These are phyloP conservation scores for Melopsittacus undulatus DNA, from an alignment of 2,797 vertebrate species.

Conservation along the genomic window DNA sequence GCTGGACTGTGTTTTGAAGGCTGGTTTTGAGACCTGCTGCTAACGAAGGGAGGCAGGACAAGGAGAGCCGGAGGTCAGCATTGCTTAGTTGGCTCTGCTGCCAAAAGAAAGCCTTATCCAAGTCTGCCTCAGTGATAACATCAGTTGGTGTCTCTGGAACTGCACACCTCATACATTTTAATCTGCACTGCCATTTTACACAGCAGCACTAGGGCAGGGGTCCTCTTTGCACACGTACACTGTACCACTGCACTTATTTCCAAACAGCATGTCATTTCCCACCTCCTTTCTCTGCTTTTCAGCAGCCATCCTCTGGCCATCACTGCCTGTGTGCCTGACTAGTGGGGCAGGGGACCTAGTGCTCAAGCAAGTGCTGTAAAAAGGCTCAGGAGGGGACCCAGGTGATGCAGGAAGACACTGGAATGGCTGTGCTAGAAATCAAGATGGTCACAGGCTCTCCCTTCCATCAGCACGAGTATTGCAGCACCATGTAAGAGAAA, in stretches of 20 bases:
- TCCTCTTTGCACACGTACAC: rapidly evolving
- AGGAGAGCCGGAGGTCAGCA: background rate
- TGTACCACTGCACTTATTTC: background rate
- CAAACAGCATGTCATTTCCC: background rate
- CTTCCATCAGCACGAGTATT: rapidly evolving
- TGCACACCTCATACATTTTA: background rate
- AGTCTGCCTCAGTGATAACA: background rate
- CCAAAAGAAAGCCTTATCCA: background rate
- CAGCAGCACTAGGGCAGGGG: rapidly evolving
- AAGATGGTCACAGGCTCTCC: background rate
- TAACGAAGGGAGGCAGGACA: background rate
- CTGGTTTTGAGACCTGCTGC: background rate
- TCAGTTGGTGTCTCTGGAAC: background rate
- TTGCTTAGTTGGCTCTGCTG: background rate
- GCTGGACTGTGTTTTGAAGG: rapidly evolving
- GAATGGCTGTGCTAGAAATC: background rate
- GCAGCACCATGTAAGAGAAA: background rate
- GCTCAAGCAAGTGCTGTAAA: background rate
- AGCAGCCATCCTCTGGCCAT: background rate
- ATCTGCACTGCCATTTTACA: background rate
- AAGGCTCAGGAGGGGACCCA: background rate
- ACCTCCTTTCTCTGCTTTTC: background rate
- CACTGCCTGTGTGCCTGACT: background rate
- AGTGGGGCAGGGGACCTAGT: rapidly evolving
- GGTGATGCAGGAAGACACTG: rapidly evolving